Evolutionary conservation across 2,888 invertebrate species (phyloP).

Genomic region (Micropterix aruncella): DNA sequence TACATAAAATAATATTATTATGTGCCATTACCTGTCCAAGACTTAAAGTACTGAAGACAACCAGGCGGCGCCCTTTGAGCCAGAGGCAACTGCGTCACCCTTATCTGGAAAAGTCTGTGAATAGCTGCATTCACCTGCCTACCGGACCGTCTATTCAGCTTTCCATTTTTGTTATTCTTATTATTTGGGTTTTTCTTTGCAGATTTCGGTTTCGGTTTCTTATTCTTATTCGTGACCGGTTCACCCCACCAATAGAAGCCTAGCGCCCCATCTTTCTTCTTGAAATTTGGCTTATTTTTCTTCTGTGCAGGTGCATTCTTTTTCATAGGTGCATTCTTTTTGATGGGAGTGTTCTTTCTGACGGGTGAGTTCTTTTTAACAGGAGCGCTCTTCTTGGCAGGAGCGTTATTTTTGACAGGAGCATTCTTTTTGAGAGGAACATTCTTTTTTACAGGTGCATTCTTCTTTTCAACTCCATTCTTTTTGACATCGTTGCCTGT

Average conservation of each 20-base stretch:
- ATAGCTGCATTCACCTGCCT: neutral
- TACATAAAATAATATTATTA: neutral
- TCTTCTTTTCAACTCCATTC: neutral
- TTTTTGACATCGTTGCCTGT: neutral
- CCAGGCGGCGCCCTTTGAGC: constrained; percentile 62
- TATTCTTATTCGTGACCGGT: neutral
- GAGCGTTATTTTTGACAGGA: neutral
- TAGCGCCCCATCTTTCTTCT: neutral
- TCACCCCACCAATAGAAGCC: neutral
- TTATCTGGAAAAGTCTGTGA: constrained; percentile 65
- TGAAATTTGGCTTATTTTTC: neutral
- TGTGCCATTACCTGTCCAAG: constrained; percentile 34
- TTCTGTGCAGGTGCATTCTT: neutral
- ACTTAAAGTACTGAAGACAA: constrained; percentile 61
- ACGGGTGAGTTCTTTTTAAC: neutral
- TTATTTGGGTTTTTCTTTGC: too few species aligned
- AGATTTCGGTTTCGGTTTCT: too few species aligned
- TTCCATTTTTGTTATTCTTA: neutral
- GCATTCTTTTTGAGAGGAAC: neutral
- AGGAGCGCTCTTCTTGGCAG: neutral
- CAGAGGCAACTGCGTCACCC: constrained; percentile 63
- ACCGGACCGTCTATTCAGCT: neutral
- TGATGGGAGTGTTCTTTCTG: too few species aligned
- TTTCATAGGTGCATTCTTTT: neutral
- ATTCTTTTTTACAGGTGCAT: neutral